phyloP scores from a whole-genome alignment of 1,140 invertebrate genomes.

The Eulimnadia texana region DNA sequence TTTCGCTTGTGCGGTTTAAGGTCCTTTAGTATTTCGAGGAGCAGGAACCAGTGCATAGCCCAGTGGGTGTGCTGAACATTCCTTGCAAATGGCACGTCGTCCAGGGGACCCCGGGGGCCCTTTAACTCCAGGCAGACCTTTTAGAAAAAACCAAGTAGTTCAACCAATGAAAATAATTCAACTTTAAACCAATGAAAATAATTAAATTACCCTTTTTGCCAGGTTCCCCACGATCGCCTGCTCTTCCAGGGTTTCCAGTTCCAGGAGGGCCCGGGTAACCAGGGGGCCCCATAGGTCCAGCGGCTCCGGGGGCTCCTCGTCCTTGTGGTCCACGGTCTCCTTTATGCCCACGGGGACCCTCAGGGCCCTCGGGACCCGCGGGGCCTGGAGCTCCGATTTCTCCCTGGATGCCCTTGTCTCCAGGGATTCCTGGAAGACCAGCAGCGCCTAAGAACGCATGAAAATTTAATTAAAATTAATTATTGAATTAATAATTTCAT shows the following conservation, averaged over 20 bases:
- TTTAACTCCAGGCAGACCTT: not conserved
- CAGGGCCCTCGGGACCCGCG: conserved; percentile 37
- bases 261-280: conserved; percentile 46
- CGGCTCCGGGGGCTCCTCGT: conserved; percentile 48
- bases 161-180: not conserved
- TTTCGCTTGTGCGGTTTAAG: not conserved
- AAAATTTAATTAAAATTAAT: conserved; percentile 1
- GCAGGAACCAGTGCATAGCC: not conserved
- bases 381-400: conserved; percentile 41
- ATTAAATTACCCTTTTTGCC: conserved; percentile 37
- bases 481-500: not conserved
- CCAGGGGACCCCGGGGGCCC: too few relatives aligned
- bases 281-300: conserved; percentile 42
- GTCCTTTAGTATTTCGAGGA: not conserved
- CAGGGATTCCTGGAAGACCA: conserved; percentile 34
- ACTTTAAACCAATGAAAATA: not conserved
- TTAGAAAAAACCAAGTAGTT: not conserved
- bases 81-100: not conserved
- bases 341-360: conserved; percentile 51
- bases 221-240: conserved; percentile 45
- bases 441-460: conserved; percentile 34
- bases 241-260: conserved; percentile 38
- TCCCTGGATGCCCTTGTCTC: conserved; percentile 48
- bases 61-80: not conserved
- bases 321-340: conserved; percentile 53